Evolutionary conservation across 2,888 invertebrate genomes (phyloP).

Genomic region (Conchocele bisecta): DNA sequence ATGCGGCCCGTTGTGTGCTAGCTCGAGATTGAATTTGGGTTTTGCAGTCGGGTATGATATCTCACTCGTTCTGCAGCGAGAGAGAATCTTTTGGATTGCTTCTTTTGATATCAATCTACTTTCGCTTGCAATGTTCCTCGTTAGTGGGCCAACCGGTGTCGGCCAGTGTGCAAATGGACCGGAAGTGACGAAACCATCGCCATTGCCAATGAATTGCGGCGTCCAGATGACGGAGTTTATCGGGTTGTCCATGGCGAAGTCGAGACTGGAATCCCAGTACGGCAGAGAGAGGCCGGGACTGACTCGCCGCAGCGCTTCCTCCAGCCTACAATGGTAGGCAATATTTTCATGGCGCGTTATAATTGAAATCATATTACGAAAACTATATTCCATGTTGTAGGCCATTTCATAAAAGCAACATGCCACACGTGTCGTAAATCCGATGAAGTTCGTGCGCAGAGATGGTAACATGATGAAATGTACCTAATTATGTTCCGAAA

Average conservation of each 20-base stretch:
- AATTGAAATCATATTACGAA: too few relatives aligned
- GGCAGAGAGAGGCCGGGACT: slow-evolving; percentile 65
- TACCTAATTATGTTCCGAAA: too few relatives aligned
- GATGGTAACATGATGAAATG: too few relatives aligned
- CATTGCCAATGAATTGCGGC: slow-evolving; percentile 64
- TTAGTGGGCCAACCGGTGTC: slow-evolving; percentile 53
- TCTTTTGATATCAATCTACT: too few relatives aligned
- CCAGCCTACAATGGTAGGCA: slow-evolving; percentile 53
- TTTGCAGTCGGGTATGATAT: slow-evolving; percentile 34
- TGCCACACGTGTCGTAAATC: too few relatives aligned
- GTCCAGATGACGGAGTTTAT: slow-evolving; percentile 65
- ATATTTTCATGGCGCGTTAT: too few relatives aligned
- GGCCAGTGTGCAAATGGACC: slow-evolving; percentile 73
- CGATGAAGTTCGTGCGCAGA: too few relatives aligned
- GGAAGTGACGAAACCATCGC: slow-evolving; percentile 62
- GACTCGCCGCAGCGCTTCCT: slow-evolving; percentile 66
- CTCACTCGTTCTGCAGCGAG: slow-evolving; percentile 10
- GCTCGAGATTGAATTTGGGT: slow-evolving; percentile 53
- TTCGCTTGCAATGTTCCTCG: too few relatives aligned
- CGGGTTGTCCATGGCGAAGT: slow-evolving; percentile 61
- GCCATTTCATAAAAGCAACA: too few relatives aligned
- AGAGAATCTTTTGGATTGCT: too few relatives aligned
- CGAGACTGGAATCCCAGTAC: slow-evolving; percentile 71
- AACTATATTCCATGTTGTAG: too few relatives aligned
- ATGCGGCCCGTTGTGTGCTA: slow-evolving; percentile 58